phyloP scores from a whole-genome alignment of 2,113 vertebrate species.

The Garra rufa region DNA sequence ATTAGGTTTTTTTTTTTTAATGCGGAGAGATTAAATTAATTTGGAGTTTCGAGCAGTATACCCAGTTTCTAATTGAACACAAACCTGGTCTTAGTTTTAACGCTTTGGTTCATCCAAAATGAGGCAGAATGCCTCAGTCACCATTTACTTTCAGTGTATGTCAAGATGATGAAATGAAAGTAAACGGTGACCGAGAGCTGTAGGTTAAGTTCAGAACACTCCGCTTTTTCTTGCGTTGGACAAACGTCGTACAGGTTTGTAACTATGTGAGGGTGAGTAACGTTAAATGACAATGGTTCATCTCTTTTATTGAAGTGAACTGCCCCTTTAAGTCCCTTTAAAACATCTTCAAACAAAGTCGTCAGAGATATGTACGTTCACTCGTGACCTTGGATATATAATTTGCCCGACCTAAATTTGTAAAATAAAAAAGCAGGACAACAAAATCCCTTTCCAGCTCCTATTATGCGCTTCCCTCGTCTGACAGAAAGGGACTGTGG shows the following conservation, averaged over 20 bases:
- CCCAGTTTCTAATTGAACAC: too few species aligned
- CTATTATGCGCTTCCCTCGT: not conserved
- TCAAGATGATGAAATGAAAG: not conserved
- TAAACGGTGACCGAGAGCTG: not conserved
- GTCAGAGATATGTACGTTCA: not conserved
- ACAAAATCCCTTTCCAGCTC: not conserved
- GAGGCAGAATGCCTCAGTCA: not conserved
- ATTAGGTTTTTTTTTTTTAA: not conserved
- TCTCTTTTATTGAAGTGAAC: too few species aligned
- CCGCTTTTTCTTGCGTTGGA: not conserved
- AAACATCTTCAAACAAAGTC: constrained; percentile 6
- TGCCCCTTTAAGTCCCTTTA: not conserved
- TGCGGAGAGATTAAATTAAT: not conserved
- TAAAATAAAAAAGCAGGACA: not conserved
- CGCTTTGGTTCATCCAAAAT: not conserved
- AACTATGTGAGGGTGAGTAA: not conserved
- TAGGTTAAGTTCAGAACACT: too few species aligned
- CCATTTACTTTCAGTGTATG: not conserved
- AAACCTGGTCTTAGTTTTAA: not conserved
- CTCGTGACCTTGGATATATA: constrained; percentile 8
- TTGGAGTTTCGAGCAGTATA: not conserved
- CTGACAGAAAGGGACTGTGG: constrained; percentile 22
- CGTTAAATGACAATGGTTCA: not conserved
- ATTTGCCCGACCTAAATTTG: not conserved
- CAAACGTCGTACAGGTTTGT: not conserved